A percentile compares a stretch with the other conserved stretches of the same genome.
Evolutionary conservation across 2,888 invertebrate species (phyloP).

Genomic region (Theretra japonica): DNA sequence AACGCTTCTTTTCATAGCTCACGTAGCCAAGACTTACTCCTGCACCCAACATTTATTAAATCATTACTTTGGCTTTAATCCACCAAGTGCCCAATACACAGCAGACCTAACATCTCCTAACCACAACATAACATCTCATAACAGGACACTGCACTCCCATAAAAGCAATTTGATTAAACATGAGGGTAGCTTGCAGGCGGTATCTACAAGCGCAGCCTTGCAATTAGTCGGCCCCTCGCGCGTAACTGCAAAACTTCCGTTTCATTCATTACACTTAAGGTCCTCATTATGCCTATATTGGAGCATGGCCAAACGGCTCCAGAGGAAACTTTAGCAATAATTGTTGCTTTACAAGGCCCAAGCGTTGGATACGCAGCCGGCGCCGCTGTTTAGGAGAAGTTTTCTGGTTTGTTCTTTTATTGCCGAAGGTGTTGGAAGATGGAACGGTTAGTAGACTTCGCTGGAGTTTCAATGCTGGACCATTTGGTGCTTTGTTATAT

Average conservation of each 20-base stretch:
- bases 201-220: constrained; percentile 20
- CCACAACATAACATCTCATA: no score
- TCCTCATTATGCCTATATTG: constrained; percentile 27
- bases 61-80: no score
- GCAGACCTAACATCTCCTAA: no score
- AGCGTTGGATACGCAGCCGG: neutral
- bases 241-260: constrained; percentile 21
- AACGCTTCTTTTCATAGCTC: no score
- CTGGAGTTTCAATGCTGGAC: neutral
- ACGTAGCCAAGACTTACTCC: no score
- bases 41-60: no score
- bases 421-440: neutral
- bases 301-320: constrained; percentile 14
- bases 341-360: constrained; percentile 17
- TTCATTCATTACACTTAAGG: constrained; percentile 26
- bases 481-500: no score
- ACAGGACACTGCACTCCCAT: neutral
- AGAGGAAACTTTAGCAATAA: constrained; percentile 19
- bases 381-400: neutral
- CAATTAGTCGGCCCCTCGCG: constrained; percentile 8
- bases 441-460: neutral
- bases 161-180: constrained; percentile 11
- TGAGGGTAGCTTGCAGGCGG: constrained; percentile 15
- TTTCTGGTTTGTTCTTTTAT: neutral
- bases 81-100: no score